These are phyloP conservation scores for Vanessa tameamea DNA, from an alignment of 1,140 invertebrate species.

Conservation along the genomic window DNA sequence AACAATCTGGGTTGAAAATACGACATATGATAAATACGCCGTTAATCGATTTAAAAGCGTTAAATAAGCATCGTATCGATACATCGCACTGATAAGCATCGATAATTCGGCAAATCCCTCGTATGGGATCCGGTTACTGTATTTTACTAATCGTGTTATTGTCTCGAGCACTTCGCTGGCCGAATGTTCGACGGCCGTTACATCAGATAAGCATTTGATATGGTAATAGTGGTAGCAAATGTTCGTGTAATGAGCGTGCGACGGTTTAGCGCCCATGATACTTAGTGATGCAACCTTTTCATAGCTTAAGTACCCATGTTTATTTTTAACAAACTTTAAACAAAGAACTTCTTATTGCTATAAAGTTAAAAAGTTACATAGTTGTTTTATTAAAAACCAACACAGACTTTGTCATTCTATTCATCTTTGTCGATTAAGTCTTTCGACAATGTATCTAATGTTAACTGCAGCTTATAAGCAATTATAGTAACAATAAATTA, in stretches of 20 bases:
- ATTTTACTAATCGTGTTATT: conserved; percentile 73
- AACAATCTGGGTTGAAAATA: neutral
- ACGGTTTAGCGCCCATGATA: conserved; percentile 56
- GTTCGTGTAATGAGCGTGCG: conserved; percentile 69
- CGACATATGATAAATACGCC: neutral
- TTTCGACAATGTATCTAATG: too few species aligned
- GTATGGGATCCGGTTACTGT: conserved; percentile 60
- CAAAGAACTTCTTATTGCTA: neutral
- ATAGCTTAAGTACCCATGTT: neutral
- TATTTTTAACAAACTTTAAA: neutral
- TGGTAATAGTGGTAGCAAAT: conserved; percentile 74
- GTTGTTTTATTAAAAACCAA: too few species aligned
- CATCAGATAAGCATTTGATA: conserved; percentile 76
- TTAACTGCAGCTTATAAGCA: too few species aligned
- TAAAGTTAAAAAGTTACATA: too few species aligned
- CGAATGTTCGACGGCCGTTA: conserved; percentile 54
- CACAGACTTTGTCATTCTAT: too few species aligned
- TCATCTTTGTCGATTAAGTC: too few species aligned
- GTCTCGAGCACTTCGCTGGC: conserved; percentile 51
- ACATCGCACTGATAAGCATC: conserved; percentile 56
- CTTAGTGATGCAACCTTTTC: conserved; percentile 19
- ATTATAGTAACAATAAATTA: too few species aligned
- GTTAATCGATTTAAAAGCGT: conserved; percentile 14
- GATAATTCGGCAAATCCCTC: conserved; percentile 56
- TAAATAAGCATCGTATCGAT: conserved; percentile 24